phyloP scores from a whole-genome alignment of 2,888 invertebrate genomes.

The Buathra laborator region DNA sequence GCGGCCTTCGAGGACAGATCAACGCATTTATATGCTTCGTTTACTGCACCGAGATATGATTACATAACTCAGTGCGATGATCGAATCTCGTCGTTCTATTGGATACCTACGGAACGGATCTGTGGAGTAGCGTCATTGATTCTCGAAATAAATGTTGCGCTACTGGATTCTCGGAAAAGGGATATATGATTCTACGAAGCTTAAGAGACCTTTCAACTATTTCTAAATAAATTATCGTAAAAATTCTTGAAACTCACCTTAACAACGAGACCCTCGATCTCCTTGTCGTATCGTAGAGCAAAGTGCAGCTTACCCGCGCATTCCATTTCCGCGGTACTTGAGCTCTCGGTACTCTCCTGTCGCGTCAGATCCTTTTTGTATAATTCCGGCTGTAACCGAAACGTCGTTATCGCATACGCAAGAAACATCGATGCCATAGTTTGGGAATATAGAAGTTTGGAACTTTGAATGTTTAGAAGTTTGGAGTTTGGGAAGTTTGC shows the following conservation, averaged over 20 bases:
- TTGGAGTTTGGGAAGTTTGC: too few relatives aligned
- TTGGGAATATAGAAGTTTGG: not conserved
- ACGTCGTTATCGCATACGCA: not conserved
- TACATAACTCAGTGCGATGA: not conserved
- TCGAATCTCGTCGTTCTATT: too few relatives aligned
- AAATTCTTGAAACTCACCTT: slow-evolving; percentile 87
- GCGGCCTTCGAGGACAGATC: slow-evolving; percentile 6
- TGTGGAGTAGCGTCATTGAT: not conserved
- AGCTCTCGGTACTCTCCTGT: slow-evolving; percentile 91
- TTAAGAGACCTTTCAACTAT: not conserved
- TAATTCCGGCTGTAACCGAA: slow-evolving; percentile 89
- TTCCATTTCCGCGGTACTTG: slow-evolving; percentile 89
- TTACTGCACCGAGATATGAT: not conserved
- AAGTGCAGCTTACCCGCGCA: slow-evolving; percentile 94
- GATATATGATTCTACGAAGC: not conserved
- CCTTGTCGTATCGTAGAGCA: slow-evolving; percentile 92
- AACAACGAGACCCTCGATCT: slow-evolving; percentile 92
- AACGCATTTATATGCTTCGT: not conserved
- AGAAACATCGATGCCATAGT: not conserved
- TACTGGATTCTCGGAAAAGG: not conserved
- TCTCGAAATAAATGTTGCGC: not conserved
- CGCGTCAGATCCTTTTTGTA: slow-evolving; percentile 91
- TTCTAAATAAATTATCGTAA: slow-evolving; percentile 13
- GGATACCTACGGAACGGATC: not conserved
- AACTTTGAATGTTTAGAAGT: too few relatives aligned